These are phyloP conservation scores for Pelobates fuscus DNA, from an alignment of 2,113 vertebrate genomes.

Conservation along the genomic window DNA sequence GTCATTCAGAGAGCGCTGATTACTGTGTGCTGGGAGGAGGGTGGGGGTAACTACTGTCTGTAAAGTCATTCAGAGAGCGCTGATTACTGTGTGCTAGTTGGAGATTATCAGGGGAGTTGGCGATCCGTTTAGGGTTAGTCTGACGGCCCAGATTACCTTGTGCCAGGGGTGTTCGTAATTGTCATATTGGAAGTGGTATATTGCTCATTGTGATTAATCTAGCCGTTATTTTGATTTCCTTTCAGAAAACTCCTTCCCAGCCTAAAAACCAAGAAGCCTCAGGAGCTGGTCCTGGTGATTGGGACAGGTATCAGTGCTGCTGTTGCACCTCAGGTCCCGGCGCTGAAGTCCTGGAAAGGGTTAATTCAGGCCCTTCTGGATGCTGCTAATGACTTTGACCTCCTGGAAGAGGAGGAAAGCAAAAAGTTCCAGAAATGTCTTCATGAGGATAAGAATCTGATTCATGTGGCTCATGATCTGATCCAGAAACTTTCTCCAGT, in stretches of 20 bases:
- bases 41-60: too few species aligned
- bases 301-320: slow-evolving; percentile 93
- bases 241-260: slow-evolving; percentile 91
- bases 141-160: too few species aligned
- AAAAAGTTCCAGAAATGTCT: slow-evolving; percentile 89
- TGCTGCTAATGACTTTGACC: slow-evolving; percentile 91
- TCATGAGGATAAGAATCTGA: slow-evolving; percentile 91
- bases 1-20: too few species aligned
- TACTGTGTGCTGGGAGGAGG: too few species aligned
- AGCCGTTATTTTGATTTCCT: slow-evolving; percentile 11
- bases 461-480: slow-evolving; percentile 94
- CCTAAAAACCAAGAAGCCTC: slow-evolving; percentile 90
- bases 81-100: too few species aligned
- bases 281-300: slow-evolving; percentile 89
- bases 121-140: too few species aligned
- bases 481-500: slow-evolving; percentile 97
- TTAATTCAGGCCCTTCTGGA: slow-evolving; percentile 92
- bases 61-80: too few species aligned
- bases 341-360: slow-evolving; percentile 92
- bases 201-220: too few species aligned
- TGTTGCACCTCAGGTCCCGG: slow-evolving; percentile 90
- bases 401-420: slow-evolving; percentile 92
- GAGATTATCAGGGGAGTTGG: too few species aligned
- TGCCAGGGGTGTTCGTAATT: too few species aligned
- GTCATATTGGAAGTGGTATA: too few species aligned